phyloP scores from a whole-genome alignment of 2,797 vertebrate species.

The Anniella stebbinsi region DNA sequence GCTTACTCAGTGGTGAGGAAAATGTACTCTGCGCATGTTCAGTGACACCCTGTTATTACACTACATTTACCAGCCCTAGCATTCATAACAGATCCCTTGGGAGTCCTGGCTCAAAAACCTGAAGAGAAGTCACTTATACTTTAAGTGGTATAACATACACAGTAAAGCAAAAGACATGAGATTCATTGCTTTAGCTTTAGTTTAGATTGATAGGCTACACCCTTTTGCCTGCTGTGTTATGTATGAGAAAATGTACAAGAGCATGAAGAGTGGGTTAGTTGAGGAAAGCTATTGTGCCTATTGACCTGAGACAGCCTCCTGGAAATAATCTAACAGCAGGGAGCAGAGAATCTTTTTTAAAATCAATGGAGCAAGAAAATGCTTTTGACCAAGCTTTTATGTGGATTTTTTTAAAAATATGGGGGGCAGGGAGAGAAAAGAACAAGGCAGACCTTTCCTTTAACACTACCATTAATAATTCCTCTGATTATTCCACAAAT shows the following conservation, averaged over 20 bases:
- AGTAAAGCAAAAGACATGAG: background rate
- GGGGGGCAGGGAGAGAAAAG: background rate
- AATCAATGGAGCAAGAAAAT: conserved; percentile 76
- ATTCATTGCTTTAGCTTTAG: background rate
- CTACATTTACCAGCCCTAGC: background rate
- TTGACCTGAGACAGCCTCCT: conserved; percentile 73
- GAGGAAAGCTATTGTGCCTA: conserved; percentile 60
- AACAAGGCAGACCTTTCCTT: conserved; percentile 36
- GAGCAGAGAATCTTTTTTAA: conserved; percentile 70
- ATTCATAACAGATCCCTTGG: background rate
- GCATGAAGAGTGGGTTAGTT: background rate
- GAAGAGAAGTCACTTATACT: background rate
- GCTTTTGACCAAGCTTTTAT: conserved; percentile 71
- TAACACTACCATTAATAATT: conserved; percentile 1
- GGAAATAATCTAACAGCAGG: conserved; percentile 77
- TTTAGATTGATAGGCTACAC: conserved; percentile 12
- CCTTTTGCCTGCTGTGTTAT: conserved; percentile 11
- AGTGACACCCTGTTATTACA: background rate
- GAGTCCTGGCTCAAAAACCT: background rate
- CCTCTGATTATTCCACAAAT: background rate
- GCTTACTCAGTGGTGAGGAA: background rate
- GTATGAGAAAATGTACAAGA: background rate
- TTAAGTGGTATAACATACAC: background rate
- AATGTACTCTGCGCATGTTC: background rate
- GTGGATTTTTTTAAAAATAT: conserved; percentile 48